These are phyloP conservation scores for Allophyes oxyacanthae DNA, from an alignment of 2,888 invertebrate species.

Conservation along the genomic window DNA sequence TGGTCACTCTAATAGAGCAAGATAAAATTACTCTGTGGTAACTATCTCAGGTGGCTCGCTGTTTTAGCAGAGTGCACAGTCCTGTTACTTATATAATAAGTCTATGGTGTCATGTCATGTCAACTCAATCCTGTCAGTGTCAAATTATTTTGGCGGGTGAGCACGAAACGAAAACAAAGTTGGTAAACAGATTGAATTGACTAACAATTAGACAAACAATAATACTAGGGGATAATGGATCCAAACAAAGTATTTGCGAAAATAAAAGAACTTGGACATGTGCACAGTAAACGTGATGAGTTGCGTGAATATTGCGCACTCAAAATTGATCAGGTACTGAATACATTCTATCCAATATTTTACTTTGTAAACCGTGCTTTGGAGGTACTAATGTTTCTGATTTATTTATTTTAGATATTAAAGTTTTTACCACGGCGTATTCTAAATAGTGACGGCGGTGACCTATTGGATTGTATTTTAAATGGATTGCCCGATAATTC, in stretches of 20 bases:
- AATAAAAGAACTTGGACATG: conserved; percentile 75
- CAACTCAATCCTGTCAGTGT: no score
- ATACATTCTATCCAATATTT: no score
- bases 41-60: no score
- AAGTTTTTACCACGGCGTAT: conserved; percentile 72
- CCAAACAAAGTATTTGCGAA: conserved; percentile 63
- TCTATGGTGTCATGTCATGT: no score
- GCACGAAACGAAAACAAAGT: conserved; percentile 22
- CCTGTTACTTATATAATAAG: no score
- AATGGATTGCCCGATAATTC: conserved; percentile 74
- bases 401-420: conserved; percentile 67
- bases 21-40: no score
- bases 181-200: no score
- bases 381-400: no score
- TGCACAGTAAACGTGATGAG: conserved; percentile 72
- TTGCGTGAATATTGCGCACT: conserved; percentile 72
- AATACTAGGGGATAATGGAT: conserved; percentile 71
- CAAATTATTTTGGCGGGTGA: conserved; percentile 37
- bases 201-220: no score
- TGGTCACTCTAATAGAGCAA: no score
- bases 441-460: conserved; percentile 75
- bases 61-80: no score
- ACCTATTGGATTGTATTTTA: conserved; percentile 74
- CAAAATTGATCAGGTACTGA: conserved; percentile 68
- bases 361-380: no score